Percentiles rank a stretch among this genome's conserved stretches.
Evolutionary conservation across 2,113 vertebrate genomes (phyloP).

Genomic region (Zapornia atra): DNA sequence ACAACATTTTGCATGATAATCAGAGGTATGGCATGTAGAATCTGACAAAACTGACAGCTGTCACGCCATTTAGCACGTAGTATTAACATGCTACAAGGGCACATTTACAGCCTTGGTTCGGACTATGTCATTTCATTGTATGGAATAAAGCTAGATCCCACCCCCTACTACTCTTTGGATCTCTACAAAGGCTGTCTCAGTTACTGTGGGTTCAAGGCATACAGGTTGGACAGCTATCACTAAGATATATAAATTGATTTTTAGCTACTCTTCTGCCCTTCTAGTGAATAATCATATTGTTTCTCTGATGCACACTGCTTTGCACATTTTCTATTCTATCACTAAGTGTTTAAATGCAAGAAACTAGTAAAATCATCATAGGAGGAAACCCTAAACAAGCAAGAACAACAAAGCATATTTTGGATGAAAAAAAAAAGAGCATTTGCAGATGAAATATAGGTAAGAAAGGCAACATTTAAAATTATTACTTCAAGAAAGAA

Average conservation of each 20-base stretch:
- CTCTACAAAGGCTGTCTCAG: neutral
- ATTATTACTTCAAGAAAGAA: neutral
- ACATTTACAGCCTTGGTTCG: neutral
- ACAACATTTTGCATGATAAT: neutral
- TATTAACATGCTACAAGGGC: neutral
- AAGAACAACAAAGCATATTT: neutral
- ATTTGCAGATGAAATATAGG: neutral
- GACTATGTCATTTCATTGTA: neutral
- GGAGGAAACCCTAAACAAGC: neutral
- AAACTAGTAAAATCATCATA: neutral
- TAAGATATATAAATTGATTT: neutral
- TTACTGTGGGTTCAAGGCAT: neutral
- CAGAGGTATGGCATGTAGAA: neutral
- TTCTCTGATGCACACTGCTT: neutral
- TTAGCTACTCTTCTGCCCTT: neutral
- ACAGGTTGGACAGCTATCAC: neutral
- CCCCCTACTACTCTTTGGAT: neutral
- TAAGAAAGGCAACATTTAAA: neutral
- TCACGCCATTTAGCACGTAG: neutral
- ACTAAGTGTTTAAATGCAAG: neutral
- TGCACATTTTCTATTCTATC: neutral
- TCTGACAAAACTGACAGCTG: neutral
- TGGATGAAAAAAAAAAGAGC: neutral
- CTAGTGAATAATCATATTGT: neutral
- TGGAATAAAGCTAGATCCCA: neutral